Base-by-base conservation (phyloP, 2,888 invertebrate genomes). In the Stomorhina lunata region DNA sequence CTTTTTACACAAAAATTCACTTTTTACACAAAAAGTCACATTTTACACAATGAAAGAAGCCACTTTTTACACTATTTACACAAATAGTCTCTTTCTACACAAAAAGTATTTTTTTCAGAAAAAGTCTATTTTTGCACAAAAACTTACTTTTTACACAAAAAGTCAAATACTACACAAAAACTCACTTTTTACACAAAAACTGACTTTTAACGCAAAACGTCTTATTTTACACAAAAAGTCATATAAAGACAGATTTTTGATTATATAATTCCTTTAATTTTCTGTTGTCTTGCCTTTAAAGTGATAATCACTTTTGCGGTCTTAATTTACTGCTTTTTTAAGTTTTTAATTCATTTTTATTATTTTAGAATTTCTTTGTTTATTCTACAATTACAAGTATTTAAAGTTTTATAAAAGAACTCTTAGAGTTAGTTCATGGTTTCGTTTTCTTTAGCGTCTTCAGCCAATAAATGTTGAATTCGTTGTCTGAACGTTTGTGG, bases 341-440 rank as follows among this genome's bases (percentile, higher is more conserved):
- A 65, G 63, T 71, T 78, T 80, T 80, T 45, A 59, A 66, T 73
- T 73, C 50, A 20, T 59, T 66, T 66, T 63, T 43, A 17, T 45
- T 65, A 50, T 22, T 40, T 50, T 27, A 63, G 73, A 73, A 61
- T 65, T 72, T 79, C 63, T 71, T 75, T 48, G 65, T 71, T 61
- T 69, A 48, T 61, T n/a, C 53, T 57, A 71, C 20, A 40, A 66
- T 45, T 55, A 17, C 17, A 73, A 63, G 40, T 29, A 22, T 34
- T 63, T n/a, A n/a, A n/a, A n/a, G n/a, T n/a, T n/a, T n/a, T n/a
- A n/a, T n/a, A n/a, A 25, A 27, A 53, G 43, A 68, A 61, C 15
- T 34, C 34, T 65, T 53, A 43, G 61, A 50, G 50, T 63, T 22
- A 53, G 55, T 80, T 43, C 68, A 2, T 6, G 25, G n/a, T 0